A percentile compares a stretch with the other conserved stretches of the same genome.
These are phyloP conservation scores for Acronicta aceris DNA, from an alignment of 2,888 invertebrate genomes.

Conservation along the genomic window DNA sequence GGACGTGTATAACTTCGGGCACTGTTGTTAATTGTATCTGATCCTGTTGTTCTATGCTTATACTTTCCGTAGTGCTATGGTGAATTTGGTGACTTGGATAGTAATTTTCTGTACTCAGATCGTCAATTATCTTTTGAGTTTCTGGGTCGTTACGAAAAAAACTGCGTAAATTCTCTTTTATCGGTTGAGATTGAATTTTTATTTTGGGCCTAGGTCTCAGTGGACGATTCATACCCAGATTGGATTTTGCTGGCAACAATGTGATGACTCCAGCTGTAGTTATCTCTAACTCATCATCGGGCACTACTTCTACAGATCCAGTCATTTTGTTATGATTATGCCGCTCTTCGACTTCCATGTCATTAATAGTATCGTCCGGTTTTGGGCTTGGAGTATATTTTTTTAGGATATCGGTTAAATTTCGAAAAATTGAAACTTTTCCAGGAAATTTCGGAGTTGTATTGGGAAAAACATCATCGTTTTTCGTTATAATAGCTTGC, in stretches of 20 bases:
- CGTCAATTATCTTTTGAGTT: slow-evolving; percentile 68
- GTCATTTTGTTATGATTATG: slow-evolving; percentile 75
- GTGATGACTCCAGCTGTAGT: slow-evolving; percentile 87
- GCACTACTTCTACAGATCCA: slow-evolving; percentile 83
- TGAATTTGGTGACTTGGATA: slow-evolving; percentile 59
- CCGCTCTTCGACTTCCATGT: slow-evolving; percentile 66
- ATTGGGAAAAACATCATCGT: slow-evolving; percentile 82
- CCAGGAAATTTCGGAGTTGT: slow-evolving; percentile 82
- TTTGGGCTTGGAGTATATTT: slow-evolving; percentile 87
- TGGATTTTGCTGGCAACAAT: slow-evolving; percentile 93
- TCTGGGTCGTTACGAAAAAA: slow-evolving; percentile 73
- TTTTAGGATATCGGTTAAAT: slow-evolving; percentile 91
- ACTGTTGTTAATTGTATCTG: slow-evolving; percentile 60
- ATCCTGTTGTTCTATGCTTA: slow-evolving; percentile 60
- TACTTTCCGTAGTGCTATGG: slow-evolving; percentile 61
- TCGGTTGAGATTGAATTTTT: slow-evolving; percentile 72
- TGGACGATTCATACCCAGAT: slow-evolving; percentile 93
- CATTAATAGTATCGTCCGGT: slow-evolving; percentile 53
- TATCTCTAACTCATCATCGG: slow-evolving; percentile 79
- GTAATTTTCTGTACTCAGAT: slow-evolving; percentile 73
- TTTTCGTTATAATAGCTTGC: slow-evolving; percentile 90
- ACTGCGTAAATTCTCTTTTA: slow-evolving; percentile 74
- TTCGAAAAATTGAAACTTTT: slow-evolving; percentile 86
- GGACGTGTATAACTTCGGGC: slow-evolving; percentile 62
- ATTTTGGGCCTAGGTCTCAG: slow-evolving; percentile 90